Conservation (phyloP, 2,113 vertebrate genomes). For the Brachyhypopomus occidentalis region DNA sequence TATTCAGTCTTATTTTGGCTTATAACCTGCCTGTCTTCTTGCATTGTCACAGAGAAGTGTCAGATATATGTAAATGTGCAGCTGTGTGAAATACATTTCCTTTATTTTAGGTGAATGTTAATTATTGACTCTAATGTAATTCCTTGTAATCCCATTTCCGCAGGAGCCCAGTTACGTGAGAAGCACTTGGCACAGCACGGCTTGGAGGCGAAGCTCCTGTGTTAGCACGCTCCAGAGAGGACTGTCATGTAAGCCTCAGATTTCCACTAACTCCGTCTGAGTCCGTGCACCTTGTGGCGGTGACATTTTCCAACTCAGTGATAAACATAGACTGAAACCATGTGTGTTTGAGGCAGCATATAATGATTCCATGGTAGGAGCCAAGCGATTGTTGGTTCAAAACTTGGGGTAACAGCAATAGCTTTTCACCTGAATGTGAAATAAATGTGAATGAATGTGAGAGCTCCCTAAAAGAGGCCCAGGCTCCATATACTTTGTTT, state of each 20-base stretch:
- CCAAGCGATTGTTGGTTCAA: neutral
- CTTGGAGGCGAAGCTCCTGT: neutral
- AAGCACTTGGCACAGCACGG: neutral
- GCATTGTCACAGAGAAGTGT: neutral
- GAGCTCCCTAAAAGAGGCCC: too few species aligned
- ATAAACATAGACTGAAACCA: neutral
- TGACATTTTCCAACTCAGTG: neutral
- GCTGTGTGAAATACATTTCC: neutral
- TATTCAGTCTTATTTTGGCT: too few species aligned
- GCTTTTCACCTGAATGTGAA: neutral
- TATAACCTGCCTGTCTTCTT: too few species aligned
- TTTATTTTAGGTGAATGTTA: neutral
- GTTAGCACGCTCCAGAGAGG: neutral
- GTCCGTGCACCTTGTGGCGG: neutral
- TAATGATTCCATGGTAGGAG: neutral
- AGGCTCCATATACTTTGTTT: too few species aligned
- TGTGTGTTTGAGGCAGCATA: neutral
- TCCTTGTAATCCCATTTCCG: neutral
- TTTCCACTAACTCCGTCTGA: slow-evolving; percentile 13
- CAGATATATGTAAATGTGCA: neutral
- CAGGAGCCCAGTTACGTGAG: neutral
- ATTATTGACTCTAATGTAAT: neutral
- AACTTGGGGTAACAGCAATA: neutral
- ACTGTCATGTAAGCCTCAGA: slow-evolving; percentile 39
- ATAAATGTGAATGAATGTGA: neutral